These are phyloP conservation scores for Allacma fusca DNA, from an alignment of 2,888 invertebrate genomes.

Conservation along the genomic window DNA sequence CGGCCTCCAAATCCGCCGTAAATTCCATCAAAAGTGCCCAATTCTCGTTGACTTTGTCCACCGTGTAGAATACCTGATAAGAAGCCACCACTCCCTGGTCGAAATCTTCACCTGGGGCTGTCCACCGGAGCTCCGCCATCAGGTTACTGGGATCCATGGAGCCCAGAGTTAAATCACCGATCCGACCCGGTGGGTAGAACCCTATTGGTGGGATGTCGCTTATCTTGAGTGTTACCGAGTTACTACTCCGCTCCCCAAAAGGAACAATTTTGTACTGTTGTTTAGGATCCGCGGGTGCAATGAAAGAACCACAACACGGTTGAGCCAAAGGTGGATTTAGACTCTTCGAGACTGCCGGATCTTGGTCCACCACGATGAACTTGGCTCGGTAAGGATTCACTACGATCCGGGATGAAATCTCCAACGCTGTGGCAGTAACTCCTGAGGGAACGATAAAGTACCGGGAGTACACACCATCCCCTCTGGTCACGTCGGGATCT, in stretches of 20 bases:
- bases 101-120: conserved; percentile 68
- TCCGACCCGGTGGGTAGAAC: conserved; percentile 65
- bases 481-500: conserved; percentile 73
- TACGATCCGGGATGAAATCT: conserved; percentile 57
- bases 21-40: conserved; percentile 44
- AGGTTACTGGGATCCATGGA: conserved; percentile 64
- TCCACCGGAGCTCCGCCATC: conserved; percentile 69
- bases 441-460: conserved; percentile 66
- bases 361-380: conserved; percentile 55
- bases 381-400: conserved; percentile 60
- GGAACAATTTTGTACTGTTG: conserved; percentile 60
- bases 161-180: conserved; percentile 67
- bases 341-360: conserved; percentile 28
- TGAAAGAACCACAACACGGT: conserved; percentile 58
- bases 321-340: conserved; percentile 33
- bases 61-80: conserved; percentile 57
- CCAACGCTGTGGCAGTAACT: conserved; percentile 55
- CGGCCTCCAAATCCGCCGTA: conserved; percentile 58
- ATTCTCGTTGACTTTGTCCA: conserved; percentile 55
- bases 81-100: conserved; percentile 61
- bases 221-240: conserved; percentile 56
- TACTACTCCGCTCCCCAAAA: conserved; percentile 58
- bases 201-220: conserved; percentile 57
- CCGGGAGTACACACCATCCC: conserved; percentile 74
- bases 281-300: conserved; percentile 57